Conservation (phyloP, 2,113 vertebrate species). For the Leptosomus discolor region DNA sequence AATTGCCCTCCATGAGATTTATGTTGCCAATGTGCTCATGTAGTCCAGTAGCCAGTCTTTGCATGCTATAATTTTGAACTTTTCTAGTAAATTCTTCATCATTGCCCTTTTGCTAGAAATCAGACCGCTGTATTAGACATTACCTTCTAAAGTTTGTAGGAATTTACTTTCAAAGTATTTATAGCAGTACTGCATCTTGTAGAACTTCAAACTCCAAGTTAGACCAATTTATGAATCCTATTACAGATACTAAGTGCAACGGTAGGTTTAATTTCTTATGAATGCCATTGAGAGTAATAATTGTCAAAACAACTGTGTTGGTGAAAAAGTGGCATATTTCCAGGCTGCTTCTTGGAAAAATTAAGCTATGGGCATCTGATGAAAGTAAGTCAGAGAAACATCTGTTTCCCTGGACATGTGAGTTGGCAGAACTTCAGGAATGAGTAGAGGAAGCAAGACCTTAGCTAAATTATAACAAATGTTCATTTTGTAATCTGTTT, state of each 20-base stretch:
- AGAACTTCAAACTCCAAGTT: neutral
- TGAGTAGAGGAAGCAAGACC: conserved; percentile 13
- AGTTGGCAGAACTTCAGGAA: conserved; percentile 46
- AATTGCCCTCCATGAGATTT: neutral
- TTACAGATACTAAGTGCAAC: neutral
- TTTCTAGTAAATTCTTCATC: neutral
- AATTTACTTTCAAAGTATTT: neutral
- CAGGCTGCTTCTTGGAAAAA: neutral
- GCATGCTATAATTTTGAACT: neutral
- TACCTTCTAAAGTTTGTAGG: neutral
- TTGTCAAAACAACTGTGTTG: neutral
- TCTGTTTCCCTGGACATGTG: conserved; percentile 37
- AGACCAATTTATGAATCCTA: neutral
- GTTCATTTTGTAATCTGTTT: conserved; percentile 33
- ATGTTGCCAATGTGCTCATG: neutral
- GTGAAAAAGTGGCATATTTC: neutral
- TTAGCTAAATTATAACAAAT: conserved; percentile 60
- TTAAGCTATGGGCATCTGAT: conserved; percentile 21
- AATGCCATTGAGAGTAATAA: neutral
- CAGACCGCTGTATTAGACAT: neutral
- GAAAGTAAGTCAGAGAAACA: conserved; percentile 48
- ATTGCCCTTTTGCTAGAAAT: neutral
- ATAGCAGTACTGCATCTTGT: neutral
- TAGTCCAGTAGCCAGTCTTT: neutral
- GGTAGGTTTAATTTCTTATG: neutral